These are phyloP conservation scores for Rhamnusium bicolor DNA, from an alignment of 2,888 invertebrate genomes.

Conservation along the genomic window DNA sequence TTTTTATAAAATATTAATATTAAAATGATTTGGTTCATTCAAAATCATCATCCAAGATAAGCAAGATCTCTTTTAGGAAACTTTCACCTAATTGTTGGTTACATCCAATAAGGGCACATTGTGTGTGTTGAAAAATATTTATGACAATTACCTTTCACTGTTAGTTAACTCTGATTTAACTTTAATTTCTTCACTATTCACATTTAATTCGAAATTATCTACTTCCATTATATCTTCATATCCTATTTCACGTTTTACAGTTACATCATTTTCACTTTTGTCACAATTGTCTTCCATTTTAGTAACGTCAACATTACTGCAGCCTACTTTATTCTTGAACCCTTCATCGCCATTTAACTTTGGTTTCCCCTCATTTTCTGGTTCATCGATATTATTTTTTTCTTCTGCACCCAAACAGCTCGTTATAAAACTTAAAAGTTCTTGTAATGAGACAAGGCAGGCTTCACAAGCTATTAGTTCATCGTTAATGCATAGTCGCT, in stretches of 20 bases:
- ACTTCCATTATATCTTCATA: not conserved
- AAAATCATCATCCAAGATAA: too few species aligned
- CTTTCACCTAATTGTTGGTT: too few species aligned
- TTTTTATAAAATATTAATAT: too few species aligned
- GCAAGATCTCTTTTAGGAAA: too few species aligned
- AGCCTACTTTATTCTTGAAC: not conserved
- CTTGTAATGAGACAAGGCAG: not conserved
- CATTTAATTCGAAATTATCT: not conserved
- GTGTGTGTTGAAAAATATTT: too few species aligned
- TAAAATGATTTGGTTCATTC: too few species aligned
- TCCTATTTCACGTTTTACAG: not conserved
- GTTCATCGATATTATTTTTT: not conserved
- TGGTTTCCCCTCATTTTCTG: too few species aligned
- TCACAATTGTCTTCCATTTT: not conserved
- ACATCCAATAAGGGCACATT: too few species aligned
- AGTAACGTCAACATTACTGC: not conserved
- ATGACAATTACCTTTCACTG: not conserved
- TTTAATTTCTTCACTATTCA: not conserved
- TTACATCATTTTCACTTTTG: not conserved
- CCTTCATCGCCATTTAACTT: too few species aligned
- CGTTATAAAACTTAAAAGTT: not conserved
- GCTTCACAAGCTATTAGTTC: not conserved
- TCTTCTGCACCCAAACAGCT: not conserved
- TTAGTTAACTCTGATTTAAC: not conserved
- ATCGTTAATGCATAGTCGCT: too few species aligned